Percentiles rank a stretch among this genome's conserved stretches.
phyloP scores from a whole-genome alignment of 2,888 invertebrate genomes.

The Onthophagus sagittarius region DNA sequence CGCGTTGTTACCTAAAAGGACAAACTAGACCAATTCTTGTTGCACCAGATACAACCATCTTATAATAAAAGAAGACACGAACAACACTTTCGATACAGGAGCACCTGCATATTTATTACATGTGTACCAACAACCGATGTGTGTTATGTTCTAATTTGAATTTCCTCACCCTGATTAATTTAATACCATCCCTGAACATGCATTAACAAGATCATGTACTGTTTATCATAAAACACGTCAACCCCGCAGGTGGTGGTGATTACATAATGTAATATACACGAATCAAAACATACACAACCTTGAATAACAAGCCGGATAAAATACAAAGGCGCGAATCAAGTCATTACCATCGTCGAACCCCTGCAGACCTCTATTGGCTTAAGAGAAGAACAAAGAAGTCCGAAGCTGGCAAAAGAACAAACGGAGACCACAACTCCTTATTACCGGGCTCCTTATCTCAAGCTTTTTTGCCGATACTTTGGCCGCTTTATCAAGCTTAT shows the following conservation, averaged over 20 bases:
- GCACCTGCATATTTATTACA: too few species aligned
- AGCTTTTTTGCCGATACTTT: background rate
- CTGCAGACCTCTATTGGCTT: background rate
- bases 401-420: background rate
- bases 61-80: background rate
- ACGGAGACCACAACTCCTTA: background rate
- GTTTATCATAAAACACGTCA: background rate
- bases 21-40: background rate
- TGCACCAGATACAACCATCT: background rate
- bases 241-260: background rate
- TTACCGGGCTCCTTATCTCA: background rate
- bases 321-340: background rate
- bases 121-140: background rate
- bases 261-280: background rate
- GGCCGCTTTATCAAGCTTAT: background rate
- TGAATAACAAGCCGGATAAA: too few species aligned
- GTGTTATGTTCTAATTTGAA: background rate
- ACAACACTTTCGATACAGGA: too few species aligned
- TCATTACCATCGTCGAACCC: background rate
- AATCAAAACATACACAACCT: too few species aligned
- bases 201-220: background rate
- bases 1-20: background rate
- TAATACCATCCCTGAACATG: background rate
- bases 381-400: background rate
- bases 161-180: background rate